Evolutionary conservation across 2,113 vertebrate species (phyloP), one percentile per base, ranked within the genome.

Genomic region (Erythrolamprus reginae): DNA sequence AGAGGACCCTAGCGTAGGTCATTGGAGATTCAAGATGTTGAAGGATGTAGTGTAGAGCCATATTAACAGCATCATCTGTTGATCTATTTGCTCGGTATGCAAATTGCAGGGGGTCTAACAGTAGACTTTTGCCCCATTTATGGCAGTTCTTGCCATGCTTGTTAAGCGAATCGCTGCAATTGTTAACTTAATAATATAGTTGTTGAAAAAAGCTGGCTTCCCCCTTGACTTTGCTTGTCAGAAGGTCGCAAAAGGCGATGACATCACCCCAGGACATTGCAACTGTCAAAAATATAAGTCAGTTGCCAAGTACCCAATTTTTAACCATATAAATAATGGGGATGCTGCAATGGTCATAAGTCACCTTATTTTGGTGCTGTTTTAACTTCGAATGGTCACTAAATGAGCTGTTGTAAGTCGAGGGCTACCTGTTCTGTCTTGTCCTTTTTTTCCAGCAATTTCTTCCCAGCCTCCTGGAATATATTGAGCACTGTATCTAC

Each of bases 391-490:
- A 65, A 65, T 12, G 1, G 61, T 65, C 61, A n/a, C 28, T 65
- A 65, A 65, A 65, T 65, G 61, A 33, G 33, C 28, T 65, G 12
- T 65, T 65, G 28, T 65, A 65, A 65, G 28, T 65, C 28, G 4
- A n/a, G 58, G 28, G 15, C n/a, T 65, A 33, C 13, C 13, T 65
- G 13, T 65, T n/a, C 21, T 86, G 3, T 58, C 0, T 48, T 48
- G 65, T 55, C 61, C 52, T 42, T 94, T 90, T 6, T 51, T 89
- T 96, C 83, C 92, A 99, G 99, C 97, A 98, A 90, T 98, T 99
- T 94, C 97, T 99, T 45, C 98, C 98, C 1, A 97, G 95, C 93
- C 96, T 99, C 92, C 96, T 99, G 83, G 96, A 94, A 26, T 99
- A 98, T 93, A 51, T 97, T 90, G 95, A 98, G 28, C 96, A 93